Percentiles rank a stretch among this genome's conserved stretches.
These are phyloP conservation scores for Aspiorhynchus laticeps DNA, from an alignment of 2,113 vertebrate genomes.

Conservation along the genomic window DNA sequence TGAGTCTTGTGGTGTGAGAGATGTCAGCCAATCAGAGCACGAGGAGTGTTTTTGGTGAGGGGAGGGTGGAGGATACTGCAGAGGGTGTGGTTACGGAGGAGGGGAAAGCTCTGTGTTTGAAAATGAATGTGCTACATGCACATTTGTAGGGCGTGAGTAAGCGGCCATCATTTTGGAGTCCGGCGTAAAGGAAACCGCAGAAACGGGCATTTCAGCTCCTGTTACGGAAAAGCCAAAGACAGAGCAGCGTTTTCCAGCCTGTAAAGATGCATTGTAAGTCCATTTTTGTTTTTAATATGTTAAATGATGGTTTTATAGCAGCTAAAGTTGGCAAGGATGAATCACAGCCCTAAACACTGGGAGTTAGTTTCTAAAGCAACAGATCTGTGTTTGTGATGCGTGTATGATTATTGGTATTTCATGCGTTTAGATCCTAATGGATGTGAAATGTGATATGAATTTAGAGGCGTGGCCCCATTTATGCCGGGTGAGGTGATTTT, in stretches of 20 bases:
- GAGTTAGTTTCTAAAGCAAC: conserved; percentile 39
- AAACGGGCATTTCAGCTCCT: conserved; percentile 11
- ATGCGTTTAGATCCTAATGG: background rate
- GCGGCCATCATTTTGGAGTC: conserved; percentile 32
- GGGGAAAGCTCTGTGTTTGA: conserved; percentile 71
- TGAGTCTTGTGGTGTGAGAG: conserved; percentile 81
- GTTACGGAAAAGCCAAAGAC: conserved; percentile 8
- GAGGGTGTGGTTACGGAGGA: conserved; percentile 72
- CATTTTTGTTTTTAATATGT: background rate
- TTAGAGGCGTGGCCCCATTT: background rate
- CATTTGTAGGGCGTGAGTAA: conserved; percentile 42
- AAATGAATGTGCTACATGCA: conserved; percentile 72
- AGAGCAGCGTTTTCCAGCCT: background rate
- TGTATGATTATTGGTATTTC: background rate
- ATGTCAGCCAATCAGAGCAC: conserved; percentile 68
- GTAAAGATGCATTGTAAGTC: conserved; percentile 64
- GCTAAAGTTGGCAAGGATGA: background rate
- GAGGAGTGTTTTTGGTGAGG: conserved; percentile 56
- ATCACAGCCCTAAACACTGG: background rate
- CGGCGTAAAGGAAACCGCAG: background rate
- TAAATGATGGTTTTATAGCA: background rate
- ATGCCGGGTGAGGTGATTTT: background rate
- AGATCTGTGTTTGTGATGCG: background rate
- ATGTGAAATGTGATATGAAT: background rate
- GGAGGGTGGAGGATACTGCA: conserved; percentile 52